Base-by-base conservation (phyloP, 2,113 vertebrate species). In the Indri indri region DNA sequence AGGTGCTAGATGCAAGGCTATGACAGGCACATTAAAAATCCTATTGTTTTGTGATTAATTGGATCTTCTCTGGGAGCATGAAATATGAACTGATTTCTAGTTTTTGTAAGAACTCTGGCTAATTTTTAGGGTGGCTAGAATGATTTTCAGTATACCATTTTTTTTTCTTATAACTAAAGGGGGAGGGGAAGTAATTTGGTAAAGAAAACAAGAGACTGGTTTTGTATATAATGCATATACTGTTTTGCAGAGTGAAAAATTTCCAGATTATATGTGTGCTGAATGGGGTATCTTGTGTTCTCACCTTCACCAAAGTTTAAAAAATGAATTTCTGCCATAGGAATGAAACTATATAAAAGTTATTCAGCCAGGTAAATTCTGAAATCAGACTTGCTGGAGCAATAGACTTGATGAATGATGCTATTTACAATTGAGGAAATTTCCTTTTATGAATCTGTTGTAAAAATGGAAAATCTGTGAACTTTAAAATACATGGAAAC, bases 21-120 rank as follows among this genome's bases (percentile, higher is more conserved):
- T 18, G 66, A 70, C 42, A 92, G 80, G 32, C 32, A 87, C 59
- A 79, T 94, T 91, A 95, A 92, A 97, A 74, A 97, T 90, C 17
- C 47, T 97, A 97, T 97, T 96, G 70, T 91, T 96, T 40, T 96
- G 42, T 96, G 98, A 92, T 96, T 97, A 95, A 97, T 94, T 96
- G 79, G n/a, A 80, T 65, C 54, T 89, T 92, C 77, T 73, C 77
- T 34, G 50, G 9, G 25, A 92, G 13, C 47, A 88, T 97, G 93
- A 98, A 98, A 97, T 90, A 90, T 16, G 63, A 88, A 45, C 73
- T n/a, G 18, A 90, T 96, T 98, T 97, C 59, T 68, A 96, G 54
- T 66, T 96, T 96, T 92, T 84, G 5, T 91, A 61, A 93, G 85
- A 70, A 52, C 18, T 61, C 65, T 74, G n/a, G 34, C 88, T 88